Base-by-base conservation (phyloP, 1,140 invertebrate species). In the Ladona fulva region DNA sequence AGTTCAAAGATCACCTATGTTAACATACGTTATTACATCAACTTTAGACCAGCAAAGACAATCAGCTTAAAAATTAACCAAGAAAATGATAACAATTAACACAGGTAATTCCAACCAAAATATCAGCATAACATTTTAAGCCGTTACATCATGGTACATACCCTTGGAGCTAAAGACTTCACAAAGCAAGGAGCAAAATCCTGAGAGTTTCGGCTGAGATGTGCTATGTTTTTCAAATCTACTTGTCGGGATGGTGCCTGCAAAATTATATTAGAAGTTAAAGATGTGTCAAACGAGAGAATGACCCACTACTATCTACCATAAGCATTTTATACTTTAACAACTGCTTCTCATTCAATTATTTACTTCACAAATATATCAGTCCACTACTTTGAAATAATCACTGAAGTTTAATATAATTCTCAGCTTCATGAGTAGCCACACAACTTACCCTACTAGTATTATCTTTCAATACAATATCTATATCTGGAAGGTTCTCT, bases 401-500 rank as follows among this genome's bases (percentile, higher is more conserved):
- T 66, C 52, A 66, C 14, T 12, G 52, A 66, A 66, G 14, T 19
- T 66, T 6, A 66, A 12, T 3, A 66, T 75, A 6, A 24, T 3
- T 19, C 3, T 75, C 3, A 24, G 1, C 14, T 75, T 5, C 16
- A 24, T 3, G 16, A 75, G 19, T 66, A 24, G n/a, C n/a, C n/a
- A n/a, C 5, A 24, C 24, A 75, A 19, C 80, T 78, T 76, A 79
- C 77, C 83, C 82, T 81, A 42, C 82, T 86, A 74, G 84, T 84
- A 77, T 79, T 87, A 78, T 89, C 90, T 80, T 85, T 88, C 78
- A 87, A 83, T 78, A 88, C 88, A 80, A 89, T 88, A 81, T 91
- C 89, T 16, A 90, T 82, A 79, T 89, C 88, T 77, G 86, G 91
- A 19, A 91, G 83, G 81, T 90, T 90, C 78, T 90, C 87, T 1